Base-by-base conservation (phyloP, 2,888 invertebrate genomes). In the Nymphalis polychloros region DNA sequence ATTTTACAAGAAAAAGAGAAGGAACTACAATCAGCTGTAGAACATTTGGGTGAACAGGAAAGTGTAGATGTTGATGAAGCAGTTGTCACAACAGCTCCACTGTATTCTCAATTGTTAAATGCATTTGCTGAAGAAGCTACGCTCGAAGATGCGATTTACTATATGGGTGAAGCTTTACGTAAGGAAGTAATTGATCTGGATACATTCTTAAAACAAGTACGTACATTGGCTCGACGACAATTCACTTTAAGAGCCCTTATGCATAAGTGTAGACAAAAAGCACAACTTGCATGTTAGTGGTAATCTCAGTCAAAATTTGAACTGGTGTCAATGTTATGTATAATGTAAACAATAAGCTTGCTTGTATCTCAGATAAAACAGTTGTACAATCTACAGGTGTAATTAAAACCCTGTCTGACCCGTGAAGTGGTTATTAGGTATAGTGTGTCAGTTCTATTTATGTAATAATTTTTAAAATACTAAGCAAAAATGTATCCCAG, bases 71-170 rank as follows among this genome's bases (percentile, higher is more conserved):
- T 98, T 53, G 99, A 99, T 89, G 98, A 99, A 84, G 98, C 98
- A 67, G 98, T 99, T 48, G 97, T 97, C 23, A 98, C 99, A 1
- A 98, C 98, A 65, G 97, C 99, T 31, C 99, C 99, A 0, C 92
- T 99, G 59, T 98, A 98, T 84, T 97, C 97, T 90, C 99, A 99
- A 96, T 95, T 99, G 81, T 89, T 99, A 71, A 97, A 97, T 89
- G 96, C 98, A 55, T 99, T 97, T 93, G 98, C 98, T 62, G 98
- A 99, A 88, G 99, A 99, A 93, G 98, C 99, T 72, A 98, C 99
- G 19, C 95, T 97, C 64, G 99, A 99, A 93, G 99, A 99, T 93
- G 97, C 98, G 71, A 98, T 99, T 83, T 99, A 99, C 87, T 98
- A 98, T 85, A 95, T 99, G 90, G 98, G 98, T 10, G 98, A 99